Base-by-base conservation (phyloP, 53 echinoderm and acorn worm species). In the Stichopus horrens region DNA sequence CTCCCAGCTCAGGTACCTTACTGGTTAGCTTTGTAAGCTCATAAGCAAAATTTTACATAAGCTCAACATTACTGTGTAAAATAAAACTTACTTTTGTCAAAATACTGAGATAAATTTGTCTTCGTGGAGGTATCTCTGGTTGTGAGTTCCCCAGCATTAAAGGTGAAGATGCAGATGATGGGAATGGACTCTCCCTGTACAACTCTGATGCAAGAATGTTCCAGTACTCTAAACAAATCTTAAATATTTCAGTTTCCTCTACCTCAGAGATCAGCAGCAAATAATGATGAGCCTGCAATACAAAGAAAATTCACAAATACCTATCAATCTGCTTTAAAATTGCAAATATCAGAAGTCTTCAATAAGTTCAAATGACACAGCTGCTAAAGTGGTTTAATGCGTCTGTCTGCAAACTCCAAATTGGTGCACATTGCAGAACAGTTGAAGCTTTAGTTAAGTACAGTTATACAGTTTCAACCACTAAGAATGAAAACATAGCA, bases 231-330 rank as follows among this genome's bases (percentile, higher is more conserved):
- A 97, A 84, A 85, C 97, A 97, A 59, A 95, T 97, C 90, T 95
- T 97, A 89, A 97, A 97, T 52, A 97, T 97, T 87, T 97, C 97
- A 74, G 95, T 97, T 93, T 97, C 97, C 75, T 97, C 95, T 23
- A 97, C 97, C 59, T 95, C 95, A 53, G 97, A 97, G 82, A 95
- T 97, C 19, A 95, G 90, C 5, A 94, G 74, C 91, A 97, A 85
- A 81, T 97, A 97, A 57, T 95, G 94, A 63, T 95, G 95, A 52
- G 97, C 97, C 97, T 97, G 90, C 65, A 75, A 88, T 18, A 16
- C 6, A n/a, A 71, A 59, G 59, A 37, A 37, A 37, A 37, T 59
- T 4, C 8, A 1, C 8, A 59, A 59, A 59, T 59, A 9, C 8
- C 0, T 4, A 59, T 59, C 11, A 4, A 59, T 59, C 8, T 59